A percentile compares a stretch with the other conserved stretches of the same genome.
Evolutionary conservation across 2,888 invertebrate species (phyloP).

Genomic region (Anthrax anthrax): DNA sequence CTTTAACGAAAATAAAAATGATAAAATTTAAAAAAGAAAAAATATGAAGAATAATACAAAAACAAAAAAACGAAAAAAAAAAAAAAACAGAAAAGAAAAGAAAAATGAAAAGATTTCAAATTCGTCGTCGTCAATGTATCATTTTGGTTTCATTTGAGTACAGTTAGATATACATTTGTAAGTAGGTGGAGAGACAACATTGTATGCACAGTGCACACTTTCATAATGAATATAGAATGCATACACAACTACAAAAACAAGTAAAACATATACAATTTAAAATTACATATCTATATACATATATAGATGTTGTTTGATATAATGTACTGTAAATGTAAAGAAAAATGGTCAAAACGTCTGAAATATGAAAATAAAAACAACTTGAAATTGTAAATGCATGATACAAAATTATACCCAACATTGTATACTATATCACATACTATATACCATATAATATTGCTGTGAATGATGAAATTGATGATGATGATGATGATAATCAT

Average conservation of each 20-base stretch:
- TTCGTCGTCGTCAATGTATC: constrained; percentile 2
- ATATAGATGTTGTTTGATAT: no score
- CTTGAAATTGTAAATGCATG: no score
- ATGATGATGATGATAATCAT: neutral
- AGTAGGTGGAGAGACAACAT: constrained; percentile 1
- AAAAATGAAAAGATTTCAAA: neutral
- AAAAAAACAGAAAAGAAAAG: neutral
- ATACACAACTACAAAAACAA: no score
- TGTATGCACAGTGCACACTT: neutral
- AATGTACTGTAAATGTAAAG: neutral
- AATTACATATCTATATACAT: no score
- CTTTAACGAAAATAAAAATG: neutral
- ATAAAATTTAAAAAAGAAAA: neutral
- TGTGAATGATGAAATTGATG: neutral
- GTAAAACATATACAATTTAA: no score
- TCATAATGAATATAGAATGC: no score
- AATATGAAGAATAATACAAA: no score
- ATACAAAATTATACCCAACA: no score
- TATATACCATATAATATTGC: no score
- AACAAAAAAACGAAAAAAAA: neutral
- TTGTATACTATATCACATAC: no score
- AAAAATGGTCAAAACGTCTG: no score
- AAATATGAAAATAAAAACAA: no score
- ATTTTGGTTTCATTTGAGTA: constrained; percentile 8
- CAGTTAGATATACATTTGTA: constrained; percentile 5